Base-by-base conservation (phyloP, 2,797 vertebrate species). In the Rhabdomys pumilio region DNA sequence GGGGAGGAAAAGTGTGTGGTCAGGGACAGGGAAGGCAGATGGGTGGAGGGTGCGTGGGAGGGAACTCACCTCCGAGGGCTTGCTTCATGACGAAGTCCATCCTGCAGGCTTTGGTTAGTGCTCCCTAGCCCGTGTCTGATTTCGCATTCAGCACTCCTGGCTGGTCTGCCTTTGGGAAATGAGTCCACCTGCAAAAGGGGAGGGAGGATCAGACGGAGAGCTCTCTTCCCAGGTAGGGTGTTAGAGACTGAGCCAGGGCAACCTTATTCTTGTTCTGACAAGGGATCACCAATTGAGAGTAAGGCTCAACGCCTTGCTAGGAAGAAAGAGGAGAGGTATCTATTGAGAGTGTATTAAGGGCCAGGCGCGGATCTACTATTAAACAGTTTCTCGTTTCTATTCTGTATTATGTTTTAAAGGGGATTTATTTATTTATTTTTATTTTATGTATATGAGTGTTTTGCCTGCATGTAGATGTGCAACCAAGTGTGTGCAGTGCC, bases 11-110 rank as follows among this genome's bases (percentile, higher is more conserved):
- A 6, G 0, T 87, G 77, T 0, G 0, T 26, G 59, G 31, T 91
- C 41, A 61, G 38, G 63, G 8, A 20, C 20, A 22, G 29, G 77
- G 81, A n/a, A 57, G 34, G 8, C 57, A 4, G 53, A 44, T 55
- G 55, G 73, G 29, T 15, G 9, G 65, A 57, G 47, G 29, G 19
- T 20, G 55, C 5, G 3, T 20, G 6, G 75, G 29, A 65, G 29
- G 12, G 14, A 38, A 3, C 99, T 99, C 97, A 99, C 99, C 99
- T 87, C 99, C 99, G 95, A 99, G 98, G 73, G 99, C 99, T 98
- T 99, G 99, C 98, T 99, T 99, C 99, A 99, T 99, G 96, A 99
- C 99, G 95, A 99, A 99, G 98, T 99, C 99, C 99, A 99, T 99
- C 98, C 47, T 98, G 98, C 96, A 89, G 98, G 93, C 38, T 97